Evolutionary conservation across 2,888 invertebrate genomes (phyloP), one percentile per base, ranked within the genome.

Genomic region (Pecten maximus): DNA sequence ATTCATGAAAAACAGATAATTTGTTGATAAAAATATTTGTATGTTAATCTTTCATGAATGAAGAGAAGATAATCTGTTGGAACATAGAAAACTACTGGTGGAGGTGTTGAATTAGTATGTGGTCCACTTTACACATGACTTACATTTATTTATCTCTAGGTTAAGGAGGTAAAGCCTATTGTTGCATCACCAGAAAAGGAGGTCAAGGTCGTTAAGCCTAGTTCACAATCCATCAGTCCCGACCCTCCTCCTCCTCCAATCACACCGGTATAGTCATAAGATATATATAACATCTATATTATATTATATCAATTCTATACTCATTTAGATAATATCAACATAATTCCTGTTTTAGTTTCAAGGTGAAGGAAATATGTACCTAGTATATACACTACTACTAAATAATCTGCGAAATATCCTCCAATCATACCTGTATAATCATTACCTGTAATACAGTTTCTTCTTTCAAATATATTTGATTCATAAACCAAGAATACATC

Each of bases 121-220:
- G 48, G 19, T 19, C n/a, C 23, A 60, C 23, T 60, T 23, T 60
- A 23, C 6, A 60, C 1, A 60, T 16, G 60, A n/a, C 15, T 74
- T 54, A 54, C 54, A 19, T 35, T 74, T 74, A 74, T 74, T 74
- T 23, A 2, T 10, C 74, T 28, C 1, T 74, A 74, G 74, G 74
- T 74, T 74, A 74, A 74, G 35, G 74, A 74, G 74, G 74, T 74
- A 35, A 74, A 28, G 74, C 74, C 74, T 35, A 74, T 74, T 35
- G 74, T 74, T 35, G 35, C 74, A 28, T 74, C 74, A 74, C 74
- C 74, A 10, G 74, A 74, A 15, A 74, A 74, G 74, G 74, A 74
- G 74, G 74, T 74, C 8, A 74, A 74, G 74, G 74, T 35, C 74
- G 35, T 74, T 35, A 35, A 28, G 35, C 74, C 74, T 74, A 60